These are phyloP conservation scores for Lymantria monacha DNA, from an alignment of 2,888 invertebrate genomes.

Conservation along the genomic window DNA sequence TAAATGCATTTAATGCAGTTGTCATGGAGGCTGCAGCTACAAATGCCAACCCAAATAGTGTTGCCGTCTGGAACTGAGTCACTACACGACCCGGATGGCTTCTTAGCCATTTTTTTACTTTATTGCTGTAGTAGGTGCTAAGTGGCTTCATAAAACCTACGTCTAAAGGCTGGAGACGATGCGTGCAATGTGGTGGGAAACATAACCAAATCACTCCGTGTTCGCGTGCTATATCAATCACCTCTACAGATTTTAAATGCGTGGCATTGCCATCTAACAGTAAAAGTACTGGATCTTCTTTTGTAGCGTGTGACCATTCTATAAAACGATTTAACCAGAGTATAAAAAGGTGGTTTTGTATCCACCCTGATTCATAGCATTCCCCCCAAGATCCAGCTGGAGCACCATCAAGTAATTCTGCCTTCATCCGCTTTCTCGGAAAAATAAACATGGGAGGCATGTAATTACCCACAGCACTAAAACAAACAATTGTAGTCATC, in stretches of 20 bases:
- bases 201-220: slow-evolving; percentile 5
- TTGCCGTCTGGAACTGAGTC: slow-evolving; percentile 3
- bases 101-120: background rate
- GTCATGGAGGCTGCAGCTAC: slow-evolving; percentile 3
- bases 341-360: slow-evolving; percentile 26
- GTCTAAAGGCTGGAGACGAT: slow-evolving; percentile 10
- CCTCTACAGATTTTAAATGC: slow-evolving; percentile 3
- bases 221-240: slow-evolving; percentile 2
- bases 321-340: slow-evolving; percentile 43
- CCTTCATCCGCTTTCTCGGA: slow-evolving; percentile 5
- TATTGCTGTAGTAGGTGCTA: background rate
- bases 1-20: slow-evolving; percentile 4
- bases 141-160: slow-evolving; percentile 28
- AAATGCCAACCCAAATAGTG: slow-evolving; percentile 1
- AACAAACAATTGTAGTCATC: slow-evolving; percentile 26
- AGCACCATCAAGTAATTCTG: slow-evolving; percentile 2
- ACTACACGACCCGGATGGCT: background rate
- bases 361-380: slow-evolving; percentile 37
- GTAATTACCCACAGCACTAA: slow-evolving; percentile 27
- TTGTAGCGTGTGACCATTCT: slow-evolving; percentile 24
- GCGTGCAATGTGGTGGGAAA: slow-evolving; percentile 7
- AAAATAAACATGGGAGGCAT: slow-evolving; percentile 19
- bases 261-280: slow-evolving; percentile 5
- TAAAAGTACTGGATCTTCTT: slow-evolving; percentile 8
- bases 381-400: slow-evolving; percentile 19